Conservation (phyloP, 2,888 invertebrate genomes). For the Xanthia togata region DNA sequence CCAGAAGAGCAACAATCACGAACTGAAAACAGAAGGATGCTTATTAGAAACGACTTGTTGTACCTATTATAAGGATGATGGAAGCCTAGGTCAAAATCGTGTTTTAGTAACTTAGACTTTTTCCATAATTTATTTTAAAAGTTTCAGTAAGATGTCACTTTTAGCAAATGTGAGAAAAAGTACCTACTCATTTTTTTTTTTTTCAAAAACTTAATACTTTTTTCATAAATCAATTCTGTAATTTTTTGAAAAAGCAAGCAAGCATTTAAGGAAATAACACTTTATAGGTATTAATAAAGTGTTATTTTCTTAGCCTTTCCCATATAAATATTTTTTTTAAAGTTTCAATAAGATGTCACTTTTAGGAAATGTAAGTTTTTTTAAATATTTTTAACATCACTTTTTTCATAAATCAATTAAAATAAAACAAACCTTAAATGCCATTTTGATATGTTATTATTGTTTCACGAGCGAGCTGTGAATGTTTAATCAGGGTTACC, state of each 20-base stretch:
- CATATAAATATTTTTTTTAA: neutral
- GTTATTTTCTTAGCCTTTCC: too few relatives aligned
- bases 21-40: slow-evolving; percentile 78
- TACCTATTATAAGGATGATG: too few relatives aligned
- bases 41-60: neutral
- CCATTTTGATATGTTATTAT: slow-evolving; percentile 85
- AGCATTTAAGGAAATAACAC: too few relatives aligned
- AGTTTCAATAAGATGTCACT: neutral
- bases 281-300: too few relatives aligned
- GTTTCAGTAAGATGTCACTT: neutral
- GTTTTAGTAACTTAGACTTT: neutral
- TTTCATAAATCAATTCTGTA: neutral
- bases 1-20: slow-evolving; percentile 84
- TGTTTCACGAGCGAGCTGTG: slow-evolving; percentile 85
- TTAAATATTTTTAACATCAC: neutral
- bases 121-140: neutral
- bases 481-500: slow-evolving; percentile 81
- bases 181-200: neutral
- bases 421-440: slow-evolving; percentile 82
- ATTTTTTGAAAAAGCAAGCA: too few relatives aligned
- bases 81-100: too few relatives aligned
- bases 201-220: neutral
- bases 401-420: neutral
- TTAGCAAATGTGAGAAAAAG: neutral
- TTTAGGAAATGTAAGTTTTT: neutral